Percentiles rank a stretch among this genome's conserved stretches.
phyloP scores from a whole-genome alignment of 2,113 vertebrate species.

The Azemiops feae region DNA sequence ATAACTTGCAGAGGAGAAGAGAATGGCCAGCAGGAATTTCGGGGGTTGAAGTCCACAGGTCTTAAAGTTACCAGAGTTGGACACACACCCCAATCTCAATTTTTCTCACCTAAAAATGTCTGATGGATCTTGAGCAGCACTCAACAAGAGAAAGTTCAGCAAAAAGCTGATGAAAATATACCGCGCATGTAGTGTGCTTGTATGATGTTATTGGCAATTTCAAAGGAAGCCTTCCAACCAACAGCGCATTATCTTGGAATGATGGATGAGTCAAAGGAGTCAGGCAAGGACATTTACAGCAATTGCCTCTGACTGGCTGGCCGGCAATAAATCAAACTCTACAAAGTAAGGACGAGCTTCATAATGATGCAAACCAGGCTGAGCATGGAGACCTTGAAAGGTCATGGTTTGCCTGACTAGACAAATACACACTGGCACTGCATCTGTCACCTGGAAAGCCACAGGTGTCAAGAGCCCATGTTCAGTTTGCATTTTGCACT shows the following conservation, averaged over 20 bases:
- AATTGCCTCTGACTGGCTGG: no score
- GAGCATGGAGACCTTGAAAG: background rate
- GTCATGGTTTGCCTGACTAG: background rate
- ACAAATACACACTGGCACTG: background rate
- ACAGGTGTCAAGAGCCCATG: background rate
- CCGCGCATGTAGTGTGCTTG: background rate
- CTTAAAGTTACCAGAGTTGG: background rate
- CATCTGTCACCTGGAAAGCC: background rate
- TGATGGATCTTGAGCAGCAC: background rate
- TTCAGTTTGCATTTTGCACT: background rate
- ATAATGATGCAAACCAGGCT: background rate
- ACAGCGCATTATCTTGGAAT: background rate
- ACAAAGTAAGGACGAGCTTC: background rate
- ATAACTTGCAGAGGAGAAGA: background rate
- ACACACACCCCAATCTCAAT: background rate
- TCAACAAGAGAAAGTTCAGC: background rate
- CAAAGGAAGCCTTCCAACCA: background rate
- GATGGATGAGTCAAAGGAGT: constrained; percentile 5
- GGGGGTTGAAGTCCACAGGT: background rate
- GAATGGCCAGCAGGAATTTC: background rate
- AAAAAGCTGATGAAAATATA: background rate
- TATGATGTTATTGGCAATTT: background rate
- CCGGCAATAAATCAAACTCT: background rate
- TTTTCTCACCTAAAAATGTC: background rate
- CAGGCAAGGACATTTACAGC: background rate